Evolutionary conservation across 2,113 vertebrate species (phyloP).

Genomic region (Plotosus lineatus): DNA sequence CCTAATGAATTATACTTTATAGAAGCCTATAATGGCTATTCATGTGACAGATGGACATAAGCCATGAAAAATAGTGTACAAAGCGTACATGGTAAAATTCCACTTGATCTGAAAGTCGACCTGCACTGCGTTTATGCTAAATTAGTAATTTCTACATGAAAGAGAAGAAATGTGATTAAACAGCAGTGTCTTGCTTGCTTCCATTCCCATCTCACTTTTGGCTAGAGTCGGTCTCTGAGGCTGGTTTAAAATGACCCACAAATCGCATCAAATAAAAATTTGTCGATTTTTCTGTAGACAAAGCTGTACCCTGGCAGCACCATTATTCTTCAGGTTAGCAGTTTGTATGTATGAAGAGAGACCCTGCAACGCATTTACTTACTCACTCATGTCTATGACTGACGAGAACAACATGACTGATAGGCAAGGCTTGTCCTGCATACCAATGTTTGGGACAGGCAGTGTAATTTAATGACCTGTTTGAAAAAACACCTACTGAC

Average conservation of each 20-base stretch:
- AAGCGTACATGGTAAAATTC: background rate
- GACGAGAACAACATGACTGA: background rate
- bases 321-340: constrained; percentile 76
- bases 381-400: background rate
- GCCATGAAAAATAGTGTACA: background rate
- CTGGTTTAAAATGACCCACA: constrained; percentile 55
- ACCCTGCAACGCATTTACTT: background rate
- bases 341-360: background rate
- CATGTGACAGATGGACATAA: background rate
- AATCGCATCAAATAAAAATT: constrained; percentile 73
- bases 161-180: background rate
- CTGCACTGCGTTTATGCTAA: background rate
- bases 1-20: constrained; percentile 6
- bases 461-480: background rate
- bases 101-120: background rate
- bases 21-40: background rate
- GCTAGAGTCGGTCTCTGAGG: background rate
- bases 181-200: background rate
- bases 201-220: background rate
- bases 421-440: background rate
- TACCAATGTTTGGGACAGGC: background rate
- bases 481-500: no score
- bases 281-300: constrained; percentile 73
- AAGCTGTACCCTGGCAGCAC: constrained; percentile 75
- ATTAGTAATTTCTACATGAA: background rate